These are phyloP conservation scores for Anoplophora glabripennis DNA, from an alignment of 1,140 invertebrate genomes.

Conservation along the genomic window DNA sequence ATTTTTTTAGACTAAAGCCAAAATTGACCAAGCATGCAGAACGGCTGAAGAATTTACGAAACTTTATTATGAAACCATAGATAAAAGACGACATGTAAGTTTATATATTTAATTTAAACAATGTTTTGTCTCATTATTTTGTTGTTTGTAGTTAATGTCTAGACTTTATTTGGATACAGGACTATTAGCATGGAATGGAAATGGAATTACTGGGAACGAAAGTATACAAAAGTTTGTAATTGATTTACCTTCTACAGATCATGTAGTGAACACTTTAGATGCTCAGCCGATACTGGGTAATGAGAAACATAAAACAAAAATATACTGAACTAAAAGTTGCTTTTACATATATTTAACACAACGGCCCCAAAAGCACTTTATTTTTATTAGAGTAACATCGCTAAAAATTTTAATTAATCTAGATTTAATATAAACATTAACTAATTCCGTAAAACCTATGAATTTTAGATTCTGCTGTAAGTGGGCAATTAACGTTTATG, in stretches of 20 bases:
- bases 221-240: constrained; percentile 76
- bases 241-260: constrained; percentile 69
- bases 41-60: constrained; percentile 80
- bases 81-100: constrained; percentile 77
- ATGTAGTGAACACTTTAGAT: constrained; percentile 69
- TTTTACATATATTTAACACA: no score
- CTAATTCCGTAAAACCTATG: no score
- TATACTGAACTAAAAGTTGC: no score
- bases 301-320: no score
- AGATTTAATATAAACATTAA: no score
- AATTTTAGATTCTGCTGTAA: constrained; percentile 54
- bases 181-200: constrained; percentile 84
- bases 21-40: constrained; percentile 70
- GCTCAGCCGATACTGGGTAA: constrained; percentile 73
- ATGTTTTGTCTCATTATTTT: constrained; percentile 21
- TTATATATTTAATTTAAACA: constrained; percentile 19
- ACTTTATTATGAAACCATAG: constrained; percentile 77
- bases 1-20: constrained; percentile 43
- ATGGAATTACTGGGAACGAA: constrained; percentile 67
- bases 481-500: constrained; percentile 67
- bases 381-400: no score
- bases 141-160: constrained; percentile 61
- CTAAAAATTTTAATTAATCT: no score
- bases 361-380: no score
- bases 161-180: constrained; percentile 77